Evolutionary conservation across 2,113 vertebrate genomes (phyloP), one percentile per base, ranked within the genome.

Genomic region (Cyprinodon brontotheroides): DNA sequence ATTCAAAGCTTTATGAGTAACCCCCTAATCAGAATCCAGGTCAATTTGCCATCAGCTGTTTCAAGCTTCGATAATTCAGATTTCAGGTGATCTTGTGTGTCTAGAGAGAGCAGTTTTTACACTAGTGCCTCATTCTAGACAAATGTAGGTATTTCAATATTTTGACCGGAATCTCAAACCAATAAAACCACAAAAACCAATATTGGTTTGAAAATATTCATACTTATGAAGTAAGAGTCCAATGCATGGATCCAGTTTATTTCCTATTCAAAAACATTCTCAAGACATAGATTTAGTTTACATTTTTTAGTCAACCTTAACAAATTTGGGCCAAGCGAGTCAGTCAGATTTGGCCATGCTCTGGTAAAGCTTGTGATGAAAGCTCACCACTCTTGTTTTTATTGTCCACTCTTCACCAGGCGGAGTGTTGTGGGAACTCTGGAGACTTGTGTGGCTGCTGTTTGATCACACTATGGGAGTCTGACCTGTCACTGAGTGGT

Each of bases 401-500:
- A 92, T 92, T 92, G 92, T 89, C 90, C 87, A 87, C 88, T 90
- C 88, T 91, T 85, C 90, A 89, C 83, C 86, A 81, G 86, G 83
- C 87, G 65, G 90, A 82, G 88, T 90, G 89, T 89, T 90, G 85
- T 89, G 88, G 89, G 90, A 91, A 90, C 76, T 86, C 87, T 76
- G 74, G 87, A 90, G 87, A 93, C 79, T 86, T 91, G 93, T 91
- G 93, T 91, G 86, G 86, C 89, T 91, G 89, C 86, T 77, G 93
- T 94, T 94, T 94, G 93, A 94, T 94, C 93, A 92, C 86, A 80
- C 87, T 79, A 86, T 91, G 82, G 84, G 84, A 92, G 91, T 86
- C 89, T 92, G 92, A 93, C 91, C 93, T 93, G 93, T 93, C 93
- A 92, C 86, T 93, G 92, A 89, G 88, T 89, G 89, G 88, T 90